phyloP scores from a whole-genome alignment of 2,888 invertebrate genomes.

The Caenorhabditis sp. region DNA sequence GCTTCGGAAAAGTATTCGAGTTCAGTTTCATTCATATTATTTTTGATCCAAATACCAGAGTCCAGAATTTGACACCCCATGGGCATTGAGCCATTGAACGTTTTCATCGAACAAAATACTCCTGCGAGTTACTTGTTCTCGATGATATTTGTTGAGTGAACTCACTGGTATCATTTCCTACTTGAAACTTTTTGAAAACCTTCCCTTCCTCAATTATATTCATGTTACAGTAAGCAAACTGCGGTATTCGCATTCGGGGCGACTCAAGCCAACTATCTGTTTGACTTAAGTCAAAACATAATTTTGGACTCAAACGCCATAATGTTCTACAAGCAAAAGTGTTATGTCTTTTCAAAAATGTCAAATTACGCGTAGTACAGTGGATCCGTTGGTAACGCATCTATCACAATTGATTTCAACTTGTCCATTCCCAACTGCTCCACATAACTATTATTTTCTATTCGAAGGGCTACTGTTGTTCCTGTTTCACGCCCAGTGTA shows the following conservation, averaged over 20 bases:
- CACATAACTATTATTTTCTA: background rate
- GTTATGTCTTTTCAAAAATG: too few species aligned
- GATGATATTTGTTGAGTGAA: too few species aligned
- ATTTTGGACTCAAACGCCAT: background rate
- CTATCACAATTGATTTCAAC: background rate
- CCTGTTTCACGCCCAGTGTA: too few species aligned
- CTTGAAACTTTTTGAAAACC: slow-evolving; percentile 6
- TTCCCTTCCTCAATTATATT: background rate
- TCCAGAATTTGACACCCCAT: slow-evolving; percentile 33
- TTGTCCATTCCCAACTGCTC: slow-evolving; percentile 17
- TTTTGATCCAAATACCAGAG: slow-evolving; percentile 12
- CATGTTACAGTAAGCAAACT: slow-evolving; percentile 19
- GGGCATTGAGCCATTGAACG: slow-evolving; percentile 18
- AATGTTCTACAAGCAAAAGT: slow-evolving; percentile 19
- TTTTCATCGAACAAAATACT: slow-evolving; percentile 21
- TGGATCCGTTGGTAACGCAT: slow-evolving; percentile 1
- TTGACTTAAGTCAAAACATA: slow-evolving; percentile 7
- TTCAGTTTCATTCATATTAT: slow-evolving; percentile 11
- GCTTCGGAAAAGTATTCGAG: slow-evolving; percentile 4
- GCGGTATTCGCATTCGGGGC: slow-evolving; percentile 2
- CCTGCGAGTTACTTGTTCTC: background rate
- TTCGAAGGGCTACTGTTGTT: background rate
- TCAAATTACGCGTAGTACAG: slow-evolving; percentile 8
- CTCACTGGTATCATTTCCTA: slow-evolving; percentile 19
- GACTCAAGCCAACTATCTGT: slow-evolving; percentile 1